A percentile compares a stretch with the other conserved stretches of the same genome.
phyloP scores from a whole-genome alignment of 2,113 vertebrate species.

The Neolamprologus tretocephalus region DNA sequence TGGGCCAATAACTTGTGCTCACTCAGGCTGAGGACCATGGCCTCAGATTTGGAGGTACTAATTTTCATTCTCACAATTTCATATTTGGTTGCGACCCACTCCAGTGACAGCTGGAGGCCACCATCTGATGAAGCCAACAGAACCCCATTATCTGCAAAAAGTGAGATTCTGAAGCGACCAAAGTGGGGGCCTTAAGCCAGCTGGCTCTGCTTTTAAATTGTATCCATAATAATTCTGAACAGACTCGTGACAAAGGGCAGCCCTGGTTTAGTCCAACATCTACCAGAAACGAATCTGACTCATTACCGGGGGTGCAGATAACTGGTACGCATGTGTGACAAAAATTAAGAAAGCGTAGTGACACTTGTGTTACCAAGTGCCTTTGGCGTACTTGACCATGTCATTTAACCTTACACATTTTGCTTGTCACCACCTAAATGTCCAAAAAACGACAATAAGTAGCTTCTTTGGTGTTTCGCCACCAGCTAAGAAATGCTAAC shows the following conservation, averaged over 20 bases:
- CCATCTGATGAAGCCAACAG: neutral
- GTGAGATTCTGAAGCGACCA: neutral
- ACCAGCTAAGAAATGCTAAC: neutral
- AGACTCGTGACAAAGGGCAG: neutral
- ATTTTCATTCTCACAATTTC: neutral
- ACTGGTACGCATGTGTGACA: neutral
- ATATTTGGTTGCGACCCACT: neutral
- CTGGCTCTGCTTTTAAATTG: neutral
- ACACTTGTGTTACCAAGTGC: neutral
- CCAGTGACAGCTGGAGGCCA: neutral
- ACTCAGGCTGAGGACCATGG: neutral
- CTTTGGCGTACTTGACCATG: neutral
- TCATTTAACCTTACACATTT: neutral
- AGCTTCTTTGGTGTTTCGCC: neutral
- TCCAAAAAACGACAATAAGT: neutral
- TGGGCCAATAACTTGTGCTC: neutral
- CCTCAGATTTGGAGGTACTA: neutral
- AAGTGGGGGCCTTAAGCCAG: fast-evolving
- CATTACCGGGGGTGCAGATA: neutral
- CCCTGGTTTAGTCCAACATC: neutral
- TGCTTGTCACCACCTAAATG: neutral
- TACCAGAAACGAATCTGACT: neutral
- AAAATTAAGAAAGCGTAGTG: neutral
- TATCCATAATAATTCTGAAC: neutral
- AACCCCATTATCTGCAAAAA: neutral